Base-by-base conservation (phyloP, 2,797 vertebrate species). In the Bucorvus abyssinicus region DNA sequence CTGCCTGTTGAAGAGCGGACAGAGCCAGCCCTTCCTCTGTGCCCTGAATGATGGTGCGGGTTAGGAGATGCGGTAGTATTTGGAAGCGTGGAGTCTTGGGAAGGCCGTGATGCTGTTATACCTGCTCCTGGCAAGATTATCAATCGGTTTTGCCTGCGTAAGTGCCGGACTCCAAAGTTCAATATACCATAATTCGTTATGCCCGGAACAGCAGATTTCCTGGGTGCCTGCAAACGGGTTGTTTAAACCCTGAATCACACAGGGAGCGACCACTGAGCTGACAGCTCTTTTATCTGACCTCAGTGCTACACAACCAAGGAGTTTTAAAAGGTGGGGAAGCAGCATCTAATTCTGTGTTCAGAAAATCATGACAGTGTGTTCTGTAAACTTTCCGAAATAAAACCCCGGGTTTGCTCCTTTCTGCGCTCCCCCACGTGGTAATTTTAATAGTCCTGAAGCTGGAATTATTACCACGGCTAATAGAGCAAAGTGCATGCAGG, bases 51-150 rank as follows among this genome's bases (percentile, higher is more conserved):
- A 6, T 9, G 34, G 52, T 21, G 57, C 40, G 27, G 29, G 3
- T 47, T n/a, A 23, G 23, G 52, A 14, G 65, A 22, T 50, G 45
- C 61, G 2, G 2, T 34, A 50, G n/a, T 26, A 1, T 24, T 80
- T 9, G 53, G 40, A 21, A 60, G 38, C 0, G 0, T 36, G n/a
- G 38, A 81, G 44, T 42, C 42, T 53, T 34, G 53, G 22, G 2
- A 40, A 4, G 45, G 6, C 21, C 26, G 53, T 52, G 61, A 21
- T 40, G 4, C 38, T 67, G 45, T 59, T 50, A 13, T 10, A 63
- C 38, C 47, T 84, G 69, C 80, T 82, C 30, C 57, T 90, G 36
- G 63, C 32, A 36, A 24, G 90, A 47, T 81, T 57, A 55, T 55
- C 76, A 4, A n/a, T 65, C 84, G 75, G 44, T 49, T 87, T 82